A percentile compares a stretch with the other conserved stretches of the same genome.
phyloP scores from a whole-genome alignment of 64 coral and sea anemone genomes.

The Orbicella faveolata region DNA sequence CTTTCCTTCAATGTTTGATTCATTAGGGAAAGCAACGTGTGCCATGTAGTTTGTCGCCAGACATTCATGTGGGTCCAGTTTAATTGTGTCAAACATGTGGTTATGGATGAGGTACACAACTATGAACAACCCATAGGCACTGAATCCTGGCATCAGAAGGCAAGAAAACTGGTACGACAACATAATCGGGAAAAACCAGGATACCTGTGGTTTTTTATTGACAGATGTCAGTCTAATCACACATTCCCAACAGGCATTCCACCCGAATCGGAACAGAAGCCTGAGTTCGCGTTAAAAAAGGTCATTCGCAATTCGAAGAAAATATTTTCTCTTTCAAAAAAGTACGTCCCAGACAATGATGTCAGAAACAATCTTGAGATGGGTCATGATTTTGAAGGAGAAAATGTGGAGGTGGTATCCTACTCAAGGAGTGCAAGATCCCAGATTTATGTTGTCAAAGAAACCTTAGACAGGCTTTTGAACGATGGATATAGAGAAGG shows the following conservation, averaged over 20 bases:
- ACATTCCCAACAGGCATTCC: conserved; percentile 20
- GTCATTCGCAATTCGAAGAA: conserved; percentile 21
- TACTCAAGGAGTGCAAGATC: background rate
- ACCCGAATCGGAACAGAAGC: background rate
- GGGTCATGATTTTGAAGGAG: conserved; percentile 44
- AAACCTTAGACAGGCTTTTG: background rate
- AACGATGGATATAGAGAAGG: background rate
- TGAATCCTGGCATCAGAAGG: background rate
- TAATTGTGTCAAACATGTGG: background rate
- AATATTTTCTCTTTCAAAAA: background rate
- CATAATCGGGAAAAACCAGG: background rate
- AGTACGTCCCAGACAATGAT: background rate
- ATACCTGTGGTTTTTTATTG: conserved; percentile 52
- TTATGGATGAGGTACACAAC: background rate
- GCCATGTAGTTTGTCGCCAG: background rate
- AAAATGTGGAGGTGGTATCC: background rate
- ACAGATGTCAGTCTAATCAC: conserved; percentile 11
- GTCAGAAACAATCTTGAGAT: background rate
- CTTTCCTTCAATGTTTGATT: background rate
- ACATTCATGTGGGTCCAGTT: background rate
- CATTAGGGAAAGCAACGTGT: background rate
- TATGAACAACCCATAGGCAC: background rate
- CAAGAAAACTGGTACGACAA: background rate
- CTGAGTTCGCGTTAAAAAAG: background rate
- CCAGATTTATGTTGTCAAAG: background rate